Conservation (phyloP, 2,888 invertebrate species). For the Dilophus febrilis region DNA sequence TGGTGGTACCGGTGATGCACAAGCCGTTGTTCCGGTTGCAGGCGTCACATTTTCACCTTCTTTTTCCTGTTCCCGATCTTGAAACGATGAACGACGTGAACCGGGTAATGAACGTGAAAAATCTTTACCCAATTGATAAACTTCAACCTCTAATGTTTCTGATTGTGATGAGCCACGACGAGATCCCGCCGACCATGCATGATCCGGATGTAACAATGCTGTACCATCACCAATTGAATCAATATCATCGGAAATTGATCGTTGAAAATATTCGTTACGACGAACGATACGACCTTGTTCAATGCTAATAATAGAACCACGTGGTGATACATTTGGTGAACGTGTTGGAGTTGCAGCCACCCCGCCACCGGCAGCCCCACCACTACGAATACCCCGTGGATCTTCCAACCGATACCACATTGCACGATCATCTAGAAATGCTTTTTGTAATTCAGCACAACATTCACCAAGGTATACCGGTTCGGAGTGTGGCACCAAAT, state of each 20-base stretch:
- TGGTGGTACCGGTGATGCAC: conserved; percentile 27
- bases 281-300: conserved; percentile 44
- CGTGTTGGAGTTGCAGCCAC: conserved; percentile 33
- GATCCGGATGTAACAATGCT: conserved; percentile 68
- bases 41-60: too few relatives aligned
- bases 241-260: conserved; percentile 59
- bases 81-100: conserved; percentile 69
- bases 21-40: conserved; percentile 18
- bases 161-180: conserved; percentile 79
- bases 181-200: conserved; percentile 62
- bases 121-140: conserved; percentile 70
- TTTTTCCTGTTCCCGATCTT: conserved; percentile 45
- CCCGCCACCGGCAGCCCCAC: conserved; percentile 22
- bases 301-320: conserved; percentile 57
- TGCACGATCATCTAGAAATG: conserved; percentile 72
- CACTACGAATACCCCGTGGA: conserved; percentile 44
- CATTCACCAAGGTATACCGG: conserved; percentile 68
- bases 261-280: conserved; percentile 51
- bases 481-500: conserved; percentile 65
- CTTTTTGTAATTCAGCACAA: conserved; percentile 45
- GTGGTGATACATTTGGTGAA: conserved; percentile 57
- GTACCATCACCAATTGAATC: conserved; percentile 60
- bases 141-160: conserved; percentile 68
- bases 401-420: conserved; percentile 83
- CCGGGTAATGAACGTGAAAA: conserved; percentile 74